Evolutionary conservation across 2,888 invertebrate species (phyloP).

Genomic region (Diarsia dahlii): DNA sequence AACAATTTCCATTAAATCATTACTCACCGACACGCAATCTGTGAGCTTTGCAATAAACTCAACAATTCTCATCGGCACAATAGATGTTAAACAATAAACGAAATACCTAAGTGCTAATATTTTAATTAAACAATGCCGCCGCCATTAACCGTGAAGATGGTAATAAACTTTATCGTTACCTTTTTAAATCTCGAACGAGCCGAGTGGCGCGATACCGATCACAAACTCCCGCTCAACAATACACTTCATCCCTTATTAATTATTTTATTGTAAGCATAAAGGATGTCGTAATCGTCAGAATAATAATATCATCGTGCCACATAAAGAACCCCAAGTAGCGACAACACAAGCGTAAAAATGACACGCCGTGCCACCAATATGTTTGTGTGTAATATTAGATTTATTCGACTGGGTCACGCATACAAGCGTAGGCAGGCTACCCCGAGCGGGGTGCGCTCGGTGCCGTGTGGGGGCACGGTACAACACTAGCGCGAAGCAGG

Average conservation of each 20-base stretch:
- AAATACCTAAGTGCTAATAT: constrained; percentile 67
- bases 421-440: constrained; percentile 79
- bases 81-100: constrained; percentile 66
- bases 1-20: constrained; percentile 40
- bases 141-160: constrained; percentile 76
- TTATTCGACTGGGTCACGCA: constrained; percentile 91
- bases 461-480: constrained; percentile 81
- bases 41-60: constrained; percentile 28
- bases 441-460: constrained; percentile 84
- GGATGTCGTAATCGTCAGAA: constrained; percentile 90
- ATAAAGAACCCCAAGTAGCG: constrained; percentile 90
- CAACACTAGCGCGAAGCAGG: constrained; percentile 79
- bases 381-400: constrained; percentile 90
- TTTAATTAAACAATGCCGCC: constrained; percentile 75
- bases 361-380: constrained; percentile 88
- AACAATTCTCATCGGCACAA: constrained; percentile 49
- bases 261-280: constrained; percentile 91
- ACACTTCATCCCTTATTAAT: constrained; percentile 91
- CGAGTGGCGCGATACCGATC: constrained; percentile 88
- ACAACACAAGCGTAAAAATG: constrained; percentile 91
- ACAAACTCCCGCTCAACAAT: constrained; percentile 86
- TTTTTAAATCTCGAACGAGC: constrained; percentile 83
- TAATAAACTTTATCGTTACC: constrained; percentile 84
- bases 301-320: constrained; percentile 90
- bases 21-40: constrained; percentile 41